Conservation (phyloP, 2,888 invertebrate genomes). For the Helleia helle region DNA sequence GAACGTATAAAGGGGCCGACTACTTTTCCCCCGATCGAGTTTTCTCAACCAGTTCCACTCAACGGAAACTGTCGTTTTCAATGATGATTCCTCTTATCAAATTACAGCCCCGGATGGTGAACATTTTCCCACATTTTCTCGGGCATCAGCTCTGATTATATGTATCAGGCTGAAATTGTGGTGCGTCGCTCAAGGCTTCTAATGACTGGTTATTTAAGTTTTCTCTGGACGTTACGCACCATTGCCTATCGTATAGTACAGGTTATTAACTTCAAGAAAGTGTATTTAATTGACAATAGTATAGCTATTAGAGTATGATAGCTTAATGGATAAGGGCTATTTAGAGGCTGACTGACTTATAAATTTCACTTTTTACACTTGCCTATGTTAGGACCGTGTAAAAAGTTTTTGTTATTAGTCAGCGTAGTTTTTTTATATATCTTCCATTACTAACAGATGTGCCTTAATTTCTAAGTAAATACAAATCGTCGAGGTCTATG, state of each 20-base stretch:
- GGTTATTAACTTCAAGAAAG: constrained; percentile 19
- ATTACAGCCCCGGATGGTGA: constrained; percentile 60
- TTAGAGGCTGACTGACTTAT: too few relatives aligned
- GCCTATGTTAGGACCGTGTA: too few relatives aligned
- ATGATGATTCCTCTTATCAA: constrained; percentile 68
- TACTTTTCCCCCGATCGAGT: constrained; percentile 58
- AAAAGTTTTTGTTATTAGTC: too few relatives aligned
- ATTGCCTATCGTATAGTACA: constrained; percentile 28
- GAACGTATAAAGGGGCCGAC: constrained; percentile 49
- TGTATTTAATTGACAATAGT: background rate
- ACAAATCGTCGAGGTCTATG: too few relatives aligned
- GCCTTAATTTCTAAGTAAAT: too few relatives aligned
- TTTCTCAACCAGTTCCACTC: constrained; percentile 52
- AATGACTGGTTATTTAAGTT: constrained; percentile 65
- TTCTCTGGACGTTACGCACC: constrained; percentile 68
- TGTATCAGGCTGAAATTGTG: constrained; percentile 69
- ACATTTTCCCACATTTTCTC: constrained; percentile 73
- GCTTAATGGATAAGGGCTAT: too few relatives aligned
- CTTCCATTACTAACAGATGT: too few relatives aligned
- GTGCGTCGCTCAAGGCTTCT: constrained; percentile 53
- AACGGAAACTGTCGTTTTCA: constrained; percentile 70
- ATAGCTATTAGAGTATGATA: background rate
- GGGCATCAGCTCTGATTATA: constrained; percentile 53
- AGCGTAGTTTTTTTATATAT: too few relatives aligned
- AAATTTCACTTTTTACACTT: too few relatives aligned